Base-by-base conservation (phyloP, 1,140 invertebrate species). In the Drosophila aff. region DNA sequence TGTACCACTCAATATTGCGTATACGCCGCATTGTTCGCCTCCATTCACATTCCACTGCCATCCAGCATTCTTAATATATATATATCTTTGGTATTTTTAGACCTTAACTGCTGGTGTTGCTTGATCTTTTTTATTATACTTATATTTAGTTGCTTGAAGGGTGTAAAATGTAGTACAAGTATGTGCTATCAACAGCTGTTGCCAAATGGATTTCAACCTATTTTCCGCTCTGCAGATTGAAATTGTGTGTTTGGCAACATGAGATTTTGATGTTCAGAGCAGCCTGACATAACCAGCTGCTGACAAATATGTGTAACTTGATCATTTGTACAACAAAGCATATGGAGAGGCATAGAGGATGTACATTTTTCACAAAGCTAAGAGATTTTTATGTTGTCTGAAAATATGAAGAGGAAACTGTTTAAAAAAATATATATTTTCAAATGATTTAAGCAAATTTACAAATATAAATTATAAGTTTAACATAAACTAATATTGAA, bases 11-110 rank as follows among this genome's bases (percentile, higher is more conserved):
- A 41, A 64, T 55, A 61, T 78, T 74, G 81, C 79, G 79, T 82
- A 82, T 82, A 82, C 79, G 79, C 59, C 67, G 67, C 66, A 66
- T 82, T 77, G 76, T 79, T 59, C 66, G 40, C n/a, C 28, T 26
- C 3, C 10, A 61, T 79, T 46, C 66, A 44, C 21, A 23, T 18
- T 8, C n/a, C 9, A 44, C 28, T 44, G 36, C 44, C 13, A 47
- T 16, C 44, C 46, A 58, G 46, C 23, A 71, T 65, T 58, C 38
- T 31, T 36, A 58, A 63, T 79, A 68, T 31, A 28, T 23, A 40
- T 66, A 75, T 57, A 82, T 64, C 31, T 52, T 64, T 44, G 47
- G 75, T 76, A 75, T 55, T 68, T 60, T 63, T 28, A 76, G 49
- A 65, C 64, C 28, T 47, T 49, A 41, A 66, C 44, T 69, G 55